Percentiles rank a stretch among this genome's conserved stretches.
Evolutionary conservation across 2,113 vertebrate genomes (phyloP).

Genomic region (Festucalex cinctus): DNA sequence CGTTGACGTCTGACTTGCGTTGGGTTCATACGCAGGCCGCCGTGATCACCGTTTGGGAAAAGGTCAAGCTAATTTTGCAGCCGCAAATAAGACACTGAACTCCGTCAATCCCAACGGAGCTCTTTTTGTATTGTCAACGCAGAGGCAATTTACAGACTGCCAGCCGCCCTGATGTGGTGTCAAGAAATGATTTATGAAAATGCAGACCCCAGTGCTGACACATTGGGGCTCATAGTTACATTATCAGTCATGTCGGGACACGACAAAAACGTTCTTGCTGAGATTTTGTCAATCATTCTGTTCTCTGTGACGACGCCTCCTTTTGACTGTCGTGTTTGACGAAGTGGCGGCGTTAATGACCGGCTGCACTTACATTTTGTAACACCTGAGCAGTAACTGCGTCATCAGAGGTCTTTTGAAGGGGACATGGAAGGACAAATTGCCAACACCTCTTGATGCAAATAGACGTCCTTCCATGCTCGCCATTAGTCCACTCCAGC

Average conservation of each 20-base stretch:
- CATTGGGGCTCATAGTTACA: constrained; percentile 49
- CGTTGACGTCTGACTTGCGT: background rate
- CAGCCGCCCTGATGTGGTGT: constrained; percentile 62
- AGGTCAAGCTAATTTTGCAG: constrained; percentile 49
- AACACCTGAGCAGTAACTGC: constrained; percentile 15
- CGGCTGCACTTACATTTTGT: constrained; percentile 12
- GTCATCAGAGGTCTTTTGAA: constrained; percentile 18
- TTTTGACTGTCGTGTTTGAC: constrained; percentile 5
- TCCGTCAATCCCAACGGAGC: constrained; percentile 31
- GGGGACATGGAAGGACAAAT: constrained; percentile 37
- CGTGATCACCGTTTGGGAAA: constrained; percentile 42
- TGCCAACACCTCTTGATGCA: constrained; percentile 41
- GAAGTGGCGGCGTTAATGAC: constrained; percentile 4
- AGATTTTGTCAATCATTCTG: constrained; percentile 37
- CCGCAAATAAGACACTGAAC: constrained; percentile 43
- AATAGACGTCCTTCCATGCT: constrained; percentile 36
- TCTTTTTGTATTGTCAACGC: constrained; percentile 55
- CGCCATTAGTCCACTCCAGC: constrained; percentile 44
- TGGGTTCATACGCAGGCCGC: constrained; percentile 23
- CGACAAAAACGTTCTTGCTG: constrained; percentile 38
- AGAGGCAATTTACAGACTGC: constrained; percentile 58
- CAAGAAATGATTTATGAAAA: constrained; percentile 70
- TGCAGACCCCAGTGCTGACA: constrained; percentile 56
- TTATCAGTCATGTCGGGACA: constrained; percentile 53
- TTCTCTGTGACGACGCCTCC: constrained; percentile 14